These are phyloP conservation scores for Oegoconia quadripuncta DNA, from an alignment of 2,888 invertebrate genomes.

Conservation along the genomic window DNA sequence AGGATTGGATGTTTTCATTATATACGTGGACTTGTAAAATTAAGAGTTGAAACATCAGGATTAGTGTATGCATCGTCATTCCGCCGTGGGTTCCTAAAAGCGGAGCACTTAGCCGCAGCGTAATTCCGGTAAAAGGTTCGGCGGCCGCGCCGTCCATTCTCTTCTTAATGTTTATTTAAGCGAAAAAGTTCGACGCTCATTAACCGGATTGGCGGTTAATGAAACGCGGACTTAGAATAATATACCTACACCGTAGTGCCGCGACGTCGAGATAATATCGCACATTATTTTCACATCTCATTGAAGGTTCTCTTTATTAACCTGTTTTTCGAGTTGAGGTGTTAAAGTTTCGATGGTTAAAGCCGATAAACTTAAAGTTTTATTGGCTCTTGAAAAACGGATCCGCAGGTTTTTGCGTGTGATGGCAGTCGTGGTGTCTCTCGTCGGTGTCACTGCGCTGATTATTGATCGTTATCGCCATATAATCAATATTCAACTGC, in stretches of 20 bases:
- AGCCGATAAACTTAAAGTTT: constrained; percentile 50
- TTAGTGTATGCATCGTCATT: constrained; percentile 38
- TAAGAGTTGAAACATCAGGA: constrained; percentile 18
- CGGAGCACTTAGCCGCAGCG: constrained; percentile 60
- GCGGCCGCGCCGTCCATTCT: constrained; percentile 53
- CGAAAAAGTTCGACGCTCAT: constrained; percentile 69
- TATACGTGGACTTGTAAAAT: constrained; percentile 17
- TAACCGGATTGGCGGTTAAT: constrained; percentile 66
- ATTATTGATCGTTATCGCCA: constrained; percentile 26
- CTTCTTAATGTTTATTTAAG: constrained; percentile 73
- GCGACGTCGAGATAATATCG: constrained; percentile 53
- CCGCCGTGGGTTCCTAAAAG: constrained; percentile 41
- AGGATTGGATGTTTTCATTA: background rate
- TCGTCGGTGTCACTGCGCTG: constrained; percentile 31
- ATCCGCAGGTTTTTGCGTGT: constrained; percentile 9
- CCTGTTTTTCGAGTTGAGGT: constrained; percentile 56
- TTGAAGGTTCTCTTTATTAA: constrained; percentile 53
- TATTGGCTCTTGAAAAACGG: constrained; percentile 33
- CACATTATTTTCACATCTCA: constrained; percentile 65
- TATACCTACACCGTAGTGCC: constrained; percentile 33
- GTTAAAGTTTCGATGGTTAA: constrained; percentile 49
- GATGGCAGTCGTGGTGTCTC: constrained; percentile 11
- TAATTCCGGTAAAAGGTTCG: constrained; percentile 71
- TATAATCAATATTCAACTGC: constrained; percentile 18
- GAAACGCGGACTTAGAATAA: constrained; percentile 57